phyloP scores from a whole-genome alignment of 2,113 vertebrate genomes.

The Dissostichus mawsoni region DNA sequence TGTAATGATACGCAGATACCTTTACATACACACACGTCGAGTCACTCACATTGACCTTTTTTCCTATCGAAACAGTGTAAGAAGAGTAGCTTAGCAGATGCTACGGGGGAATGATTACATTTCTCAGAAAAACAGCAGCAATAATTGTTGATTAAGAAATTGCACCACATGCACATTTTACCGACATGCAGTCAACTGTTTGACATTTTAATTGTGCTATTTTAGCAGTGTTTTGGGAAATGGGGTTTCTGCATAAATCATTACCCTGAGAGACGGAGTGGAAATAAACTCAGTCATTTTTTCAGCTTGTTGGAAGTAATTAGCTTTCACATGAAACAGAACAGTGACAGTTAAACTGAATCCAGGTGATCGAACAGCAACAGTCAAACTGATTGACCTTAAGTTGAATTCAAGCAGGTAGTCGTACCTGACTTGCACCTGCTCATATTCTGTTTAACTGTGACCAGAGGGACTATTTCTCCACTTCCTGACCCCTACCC shows the following conservation, averaged over 20 bases:
- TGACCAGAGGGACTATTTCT: constrained; percentile 34
- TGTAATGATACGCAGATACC: constrained; percentile 9
- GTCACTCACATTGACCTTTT: constrained; percentile 5
- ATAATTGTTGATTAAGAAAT: constrained; percentile 24
- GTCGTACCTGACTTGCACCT: constrained; percentile 55
- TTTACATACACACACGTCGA: constrained; percentile 16
- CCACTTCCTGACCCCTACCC: constrained; percentile 43
- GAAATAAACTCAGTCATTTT: constrained; percentile 25
- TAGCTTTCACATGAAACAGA: constrained; percentile 12
- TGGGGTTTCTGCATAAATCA: constrained; percentile 56
- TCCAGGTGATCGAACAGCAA: background rate
- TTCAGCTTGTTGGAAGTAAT: constrained; percentile 34
- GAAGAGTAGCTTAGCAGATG: constrained; percentile 31
- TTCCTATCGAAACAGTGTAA: constrained; percentile 10
- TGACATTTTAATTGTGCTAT: constrained; percentile 33
- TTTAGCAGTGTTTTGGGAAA: constrained; percentile 50
- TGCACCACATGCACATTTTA: background rate
- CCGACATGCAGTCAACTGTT: constrained; percentile 14
- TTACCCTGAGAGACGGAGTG: constrained; percentile 41
- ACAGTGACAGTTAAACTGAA: constrained; percentile 17
- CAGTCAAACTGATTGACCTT: constrained; percentile 10
- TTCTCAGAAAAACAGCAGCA: constrained; percentile 16
- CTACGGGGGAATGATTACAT: background rate
- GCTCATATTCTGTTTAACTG: constrained; percentile 53
- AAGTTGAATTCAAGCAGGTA: background rate